A percentile compares a stretch with the other conserved stretches of the same genome.
Evolutionary conservation across 2,113 vertebrate species (phyloP).

Genomic region (Panthera tigris): DNA sequence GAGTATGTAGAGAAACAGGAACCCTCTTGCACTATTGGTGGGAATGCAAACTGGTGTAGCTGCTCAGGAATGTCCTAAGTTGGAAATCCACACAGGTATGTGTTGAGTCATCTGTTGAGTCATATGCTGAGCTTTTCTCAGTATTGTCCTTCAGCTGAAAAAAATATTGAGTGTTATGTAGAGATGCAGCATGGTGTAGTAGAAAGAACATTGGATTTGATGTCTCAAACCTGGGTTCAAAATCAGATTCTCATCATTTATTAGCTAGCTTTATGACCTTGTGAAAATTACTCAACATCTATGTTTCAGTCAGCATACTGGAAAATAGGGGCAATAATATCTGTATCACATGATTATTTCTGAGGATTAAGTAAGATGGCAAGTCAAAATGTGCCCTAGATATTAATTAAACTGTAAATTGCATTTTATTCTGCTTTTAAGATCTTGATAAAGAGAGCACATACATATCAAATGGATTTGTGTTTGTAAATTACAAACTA

Average conservation of each 20-base stretch:
- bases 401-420: conserved; percentile 28
- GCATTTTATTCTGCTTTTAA: conserved; percentile 14
- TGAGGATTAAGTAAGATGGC: not conserved
- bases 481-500: not conserved
- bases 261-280: not conserved
- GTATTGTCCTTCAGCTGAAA: not conserved
- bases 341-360: not conserved
- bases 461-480: not conserved
- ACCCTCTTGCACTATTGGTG: too few relatives aligned
- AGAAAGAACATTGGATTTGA: not conserved
- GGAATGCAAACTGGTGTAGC: too few relatives aligned
- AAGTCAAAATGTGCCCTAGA: not conserved
- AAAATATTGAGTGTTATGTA: not conserved
- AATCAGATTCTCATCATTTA: not conserved
- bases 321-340: not conserved
- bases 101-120: not conserved
- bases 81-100: conserved; percentile 20
- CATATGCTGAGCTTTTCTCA: conserved; percentile 17
- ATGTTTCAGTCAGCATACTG: not conserved
- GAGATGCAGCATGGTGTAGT: not conserved
- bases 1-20: too few relatives aligned
- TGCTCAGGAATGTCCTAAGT: not conserved
- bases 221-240: not conserved
- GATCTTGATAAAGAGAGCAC: not conserved
- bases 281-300: conserved; percentile 22